Evolutionary conservation across 2,113 vertebrate species (phyloP).

Genomic region (Numenius arquata): DNA sequence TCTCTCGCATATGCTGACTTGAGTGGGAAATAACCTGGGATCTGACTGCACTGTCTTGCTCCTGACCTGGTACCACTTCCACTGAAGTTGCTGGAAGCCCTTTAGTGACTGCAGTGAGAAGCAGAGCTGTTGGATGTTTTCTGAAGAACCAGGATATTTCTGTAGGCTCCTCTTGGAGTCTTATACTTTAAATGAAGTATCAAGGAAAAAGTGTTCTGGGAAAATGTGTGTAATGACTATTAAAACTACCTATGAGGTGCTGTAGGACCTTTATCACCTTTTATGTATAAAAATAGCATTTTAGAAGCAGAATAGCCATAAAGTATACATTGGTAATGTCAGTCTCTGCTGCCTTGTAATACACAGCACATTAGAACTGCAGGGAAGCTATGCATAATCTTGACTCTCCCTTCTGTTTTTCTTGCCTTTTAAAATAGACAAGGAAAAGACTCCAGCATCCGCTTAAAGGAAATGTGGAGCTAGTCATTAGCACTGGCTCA

Average conservation of each 20-base stretch:
- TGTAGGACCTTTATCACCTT: neutral
- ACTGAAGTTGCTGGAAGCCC: neutral
- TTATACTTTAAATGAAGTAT: neutral
- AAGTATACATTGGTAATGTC: neutral
- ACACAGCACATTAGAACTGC: neutral
- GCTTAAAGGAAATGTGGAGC: neutral
- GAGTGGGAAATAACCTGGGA: neutral
- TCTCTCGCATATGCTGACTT: neutral
- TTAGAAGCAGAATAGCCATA: neutral
- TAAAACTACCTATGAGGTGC: constrained; percentile 9
- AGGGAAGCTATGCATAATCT: neutral
- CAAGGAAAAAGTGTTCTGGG: neutral
- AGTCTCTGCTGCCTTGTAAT: neutral
- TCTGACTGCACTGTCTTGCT: neutral
- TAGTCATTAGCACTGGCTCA: constrained; percentile 8
- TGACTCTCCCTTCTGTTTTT: neutral
- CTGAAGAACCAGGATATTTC: neutral
- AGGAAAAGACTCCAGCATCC: neutral
- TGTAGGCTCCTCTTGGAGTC: neutral
- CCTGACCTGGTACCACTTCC: neutral
- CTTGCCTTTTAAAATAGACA: neutral
- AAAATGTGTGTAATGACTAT: neutral
- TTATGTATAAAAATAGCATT: neutral
- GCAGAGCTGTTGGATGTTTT: neutral
- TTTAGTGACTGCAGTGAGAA: neutral